phyloP scores from a whole-genome alignment of 2,888 invertebrate species.

The Ferrisia virgata region DNA sequence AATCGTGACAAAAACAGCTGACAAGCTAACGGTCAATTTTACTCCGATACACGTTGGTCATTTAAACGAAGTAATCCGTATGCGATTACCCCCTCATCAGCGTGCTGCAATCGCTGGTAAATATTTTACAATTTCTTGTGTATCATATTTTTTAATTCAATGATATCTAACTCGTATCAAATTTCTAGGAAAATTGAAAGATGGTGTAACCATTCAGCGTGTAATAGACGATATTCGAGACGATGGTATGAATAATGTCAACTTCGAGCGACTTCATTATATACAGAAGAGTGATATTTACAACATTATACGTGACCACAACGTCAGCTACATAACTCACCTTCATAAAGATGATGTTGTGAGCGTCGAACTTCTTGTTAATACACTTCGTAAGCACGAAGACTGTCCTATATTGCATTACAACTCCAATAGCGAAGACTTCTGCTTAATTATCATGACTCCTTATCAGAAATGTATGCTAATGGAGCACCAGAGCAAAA shows the following conservation, averaged over 20 bases:
- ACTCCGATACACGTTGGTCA: too few species aligned
- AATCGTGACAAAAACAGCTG: too few species aligned
- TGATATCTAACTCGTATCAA: too few species aligned
- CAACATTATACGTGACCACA: not conserved
- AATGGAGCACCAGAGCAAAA: constrained; percentile 48
- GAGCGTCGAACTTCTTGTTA: constrained; percentile 5
- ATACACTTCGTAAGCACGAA: not conserved
- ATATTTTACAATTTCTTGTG: too few species aligned
- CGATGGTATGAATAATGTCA: not conserved
- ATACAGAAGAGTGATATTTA: not conserved
- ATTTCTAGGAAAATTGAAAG: not conserved
- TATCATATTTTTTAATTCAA: too few species aligned
- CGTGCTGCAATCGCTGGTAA: too few species aligned
- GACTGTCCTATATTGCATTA: constrained; percentile 4
- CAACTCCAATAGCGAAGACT: constrained; percentile 48
- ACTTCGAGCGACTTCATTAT: not conserved
- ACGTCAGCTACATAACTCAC: not conserved
- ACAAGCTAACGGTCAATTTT: too few species aligned
- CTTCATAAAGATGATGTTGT: not conserved
- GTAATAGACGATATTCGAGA: too few species aligned
- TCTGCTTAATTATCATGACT: constrained; percentile 50
- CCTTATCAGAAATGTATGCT: constrained; percentile 48
- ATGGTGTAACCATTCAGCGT: not conserved
- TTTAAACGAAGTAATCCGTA: too few species aligned
- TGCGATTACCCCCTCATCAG: too few species aligned